Percentiles rank a stretch among this genome's conserved stretches.
Evolutionary conservation across 1,140 invertebrate species (phyloP).

Genomic region (Anoplolepis gracilipes): DNA sequence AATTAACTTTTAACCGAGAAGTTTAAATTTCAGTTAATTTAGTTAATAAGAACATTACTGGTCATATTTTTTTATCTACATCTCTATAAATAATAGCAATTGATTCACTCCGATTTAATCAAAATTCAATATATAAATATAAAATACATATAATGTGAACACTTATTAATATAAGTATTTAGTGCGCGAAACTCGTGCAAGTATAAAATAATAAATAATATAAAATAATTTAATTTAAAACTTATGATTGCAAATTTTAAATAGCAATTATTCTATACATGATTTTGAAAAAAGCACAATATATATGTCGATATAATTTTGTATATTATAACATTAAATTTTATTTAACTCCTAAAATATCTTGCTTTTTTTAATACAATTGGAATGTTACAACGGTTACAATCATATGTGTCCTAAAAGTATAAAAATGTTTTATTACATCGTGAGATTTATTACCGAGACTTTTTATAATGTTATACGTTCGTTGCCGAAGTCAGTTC

Average conservation of each 20-base stretch:
- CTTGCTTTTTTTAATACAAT: neutral
- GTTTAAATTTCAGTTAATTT: neutral
- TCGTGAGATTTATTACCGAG: neutral
- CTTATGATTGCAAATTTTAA: neutral
- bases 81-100: neutral
- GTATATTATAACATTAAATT: neutral
- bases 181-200: neutral
- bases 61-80: neutral
- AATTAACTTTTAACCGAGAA: neutral
- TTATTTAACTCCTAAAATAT: neutral
- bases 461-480: constrained; percentile 30
- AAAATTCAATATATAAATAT: too few species aligned
- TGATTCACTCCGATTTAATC: too few species aligned
- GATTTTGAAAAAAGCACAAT: neutral
- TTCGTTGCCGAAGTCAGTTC: neutral
- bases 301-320: neutral
- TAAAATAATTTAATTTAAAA: constrained; percentile 18
- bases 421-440: constrained; percentile 24
- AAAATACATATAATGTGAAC: too few species aligned
- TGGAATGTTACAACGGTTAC: neutral
- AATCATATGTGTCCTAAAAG: neutral
- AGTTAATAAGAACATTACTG: neutral
- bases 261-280: neutral
- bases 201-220: constrained; percentile 21
- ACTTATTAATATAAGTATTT: too few species aligned